phyloP scores from a whole-genome alignment of 2,113 vertebrate genomes.

The Siniperca knerii region DNA sequence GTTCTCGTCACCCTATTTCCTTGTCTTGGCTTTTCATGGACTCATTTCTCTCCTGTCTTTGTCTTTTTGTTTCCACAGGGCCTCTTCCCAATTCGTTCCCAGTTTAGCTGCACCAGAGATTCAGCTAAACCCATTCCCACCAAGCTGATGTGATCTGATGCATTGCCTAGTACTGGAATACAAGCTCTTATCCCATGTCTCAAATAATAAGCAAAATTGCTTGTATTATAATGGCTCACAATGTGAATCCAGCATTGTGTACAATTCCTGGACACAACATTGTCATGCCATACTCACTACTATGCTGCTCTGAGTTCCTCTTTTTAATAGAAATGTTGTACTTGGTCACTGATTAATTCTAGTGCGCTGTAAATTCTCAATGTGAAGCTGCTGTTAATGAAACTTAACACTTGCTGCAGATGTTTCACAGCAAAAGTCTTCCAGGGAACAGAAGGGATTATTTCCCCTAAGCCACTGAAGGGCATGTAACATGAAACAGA shows the following conservation, averaged over 20 bases:
- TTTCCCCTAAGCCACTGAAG: slow-evolving; percentile 13
- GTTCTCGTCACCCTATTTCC: slow-evolving; percentile 43
- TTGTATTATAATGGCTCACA: neutral
- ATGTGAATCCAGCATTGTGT: neutral
- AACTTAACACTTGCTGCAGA: slow-evolving; percentile 42
- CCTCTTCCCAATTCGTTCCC: slow-evolving; percentile 43
- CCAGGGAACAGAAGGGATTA: slow-evolving; percentile 45
- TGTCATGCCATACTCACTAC: neutral
- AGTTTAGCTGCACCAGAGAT: too few relatives aligned
- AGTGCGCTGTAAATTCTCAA: slow-evolving; percentile 18
- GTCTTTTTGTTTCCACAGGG: slow-evolving; percentile 51
- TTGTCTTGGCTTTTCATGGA: slow-evolving; percentile 48
- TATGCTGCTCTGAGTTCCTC: neutral
- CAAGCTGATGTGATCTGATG: slow-evolving; percentile 3
- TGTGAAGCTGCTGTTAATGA: slow-evolving; percentile 46
- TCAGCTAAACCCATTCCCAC: slow-evolving; percentile 31
- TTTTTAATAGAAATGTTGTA: slow-evolving; percentile 1
- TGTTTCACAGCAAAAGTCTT: slow-evolving; percentile 46
- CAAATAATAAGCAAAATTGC: too few relatives aligned
- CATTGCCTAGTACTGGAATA: neutral
- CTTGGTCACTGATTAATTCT: slow-evolving; percentile 1
- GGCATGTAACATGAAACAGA: slow-evolving; percentile 46
- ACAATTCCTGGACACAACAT: neutral
- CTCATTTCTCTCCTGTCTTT: slow-evolving; percentile 51
- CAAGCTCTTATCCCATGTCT: neutral